Evolutionary conservation across 2,888 invertebrate species (phyloP), one percentile per base, ranked within the genome.

Genomic region (Heliconius ismenius): DNA sequence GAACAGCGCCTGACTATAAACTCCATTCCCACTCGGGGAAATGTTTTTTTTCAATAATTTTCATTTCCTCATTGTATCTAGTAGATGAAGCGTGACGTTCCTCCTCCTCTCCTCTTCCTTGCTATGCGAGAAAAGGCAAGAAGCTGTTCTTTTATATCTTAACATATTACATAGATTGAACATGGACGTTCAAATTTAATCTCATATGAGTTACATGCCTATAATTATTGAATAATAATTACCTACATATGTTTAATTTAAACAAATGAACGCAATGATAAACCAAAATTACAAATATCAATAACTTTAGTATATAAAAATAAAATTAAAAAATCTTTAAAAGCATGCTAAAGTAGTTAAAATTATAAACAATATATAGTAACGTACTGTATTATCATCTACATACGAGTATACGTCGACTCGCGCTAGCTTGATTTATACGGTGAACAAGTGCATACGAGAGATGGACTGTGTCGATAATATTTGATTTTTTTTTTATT

Each of bases 401-500:
- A 89, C 86, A 32, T 32, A 32, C 32, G 32, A 32, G 21, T 64
- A 65, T 39, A 65, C n/a, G 65, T 24, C 83, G 84, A 75, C 77
- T 79, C 79, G 78, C 87, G 86, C 86, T 84, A 81, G 85, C 82
- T 86, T 92, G 91, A 92, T 91, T 91, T 91, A 92, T 91, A 87
- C 84, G 82, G 81, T 79, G 85, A 83, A 88, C 92, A 92, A 92
- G 91, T 85, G 86, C 79, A 79, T 6, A 80, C 63, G 80, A 83
- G 78, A 54, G 79, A 62, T 2, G 68, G 69, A 3, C 24, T 24
- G 28, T 43, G 39, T 49, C 15, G 24, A 67, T 21, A 64, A 60
- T 9, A 60, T n/a, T 28, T 26, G 9, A 10, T 28, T 21, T 65
- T 13, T 39, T 32, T 32, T 28, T 28, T 2, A 15, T 43, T 43